phyloP scores from a whole-genome alignment of 2,113 vertebrate species.

The Camelus dromedarius region DNA sequence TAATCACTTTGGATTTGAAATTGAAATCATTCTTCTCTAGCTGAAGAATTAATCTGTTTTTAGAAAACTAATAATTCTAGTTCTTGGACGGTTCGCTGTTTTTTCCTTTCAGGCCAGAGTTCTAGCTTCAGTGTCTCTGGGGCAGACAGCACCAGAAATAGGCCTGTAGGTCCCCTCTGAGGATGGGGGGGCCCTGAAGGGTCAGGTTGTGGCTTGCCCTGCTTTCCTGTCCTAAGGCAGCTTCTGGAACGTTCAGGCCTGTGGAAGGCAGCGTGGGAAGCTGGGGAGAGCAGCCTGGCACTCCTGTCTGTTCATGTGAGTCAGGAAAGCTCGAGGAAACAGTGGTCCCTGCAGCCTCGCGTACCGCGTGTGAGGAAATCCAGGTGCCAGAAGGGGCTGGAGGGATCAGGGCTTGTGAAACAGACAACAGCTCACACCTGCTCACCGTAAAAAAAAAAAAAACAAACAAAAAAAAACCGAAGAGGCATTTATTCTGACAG shows the following conservation, averaged over 20 bases:
- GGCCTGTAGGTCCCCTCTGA: background rate
- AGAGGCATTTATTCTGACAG: background rate
- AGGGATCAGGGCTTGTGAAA: background rate
- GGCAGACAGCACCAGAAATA: slow-evolving; percentile 39
- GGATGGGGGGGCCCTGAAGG: background rate
- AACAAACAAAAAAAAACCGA: too few species aligned
- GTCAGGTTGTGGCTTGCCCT: background rate
- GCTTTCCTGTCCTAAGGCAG: background rate
- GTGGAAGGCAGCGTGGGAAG: accelerated
- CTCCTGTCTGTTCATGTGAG: background rate
- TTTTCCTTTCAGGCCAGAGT: slow-evolving; percentile 23
- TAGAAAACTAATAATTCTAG: slow-evolving; percentile 27
- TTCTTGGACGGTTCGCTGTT: background rate
- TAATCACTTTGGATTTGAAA: background rate
- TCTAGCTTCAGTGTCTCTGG: background rate
- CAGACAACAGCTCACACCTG: background rate
- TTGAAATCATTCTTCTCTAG: background rate
- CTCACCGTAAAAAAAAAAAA: background rate
- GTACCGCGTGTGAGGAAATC: background rate
- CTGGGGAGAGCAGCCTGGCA: accelerated
- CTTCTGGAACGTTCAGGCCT: background rate
- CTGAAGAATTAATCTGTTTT: slow-evolving; percentile 31
- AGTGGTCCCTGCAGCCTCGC: background rate
- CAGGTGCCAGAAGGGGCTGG: background rate
- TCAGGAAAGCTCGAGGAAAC: background rate